Conservation (phyloP, 2,113 vertebrate genomes). For the Acinonyx jubatus region DNA sequence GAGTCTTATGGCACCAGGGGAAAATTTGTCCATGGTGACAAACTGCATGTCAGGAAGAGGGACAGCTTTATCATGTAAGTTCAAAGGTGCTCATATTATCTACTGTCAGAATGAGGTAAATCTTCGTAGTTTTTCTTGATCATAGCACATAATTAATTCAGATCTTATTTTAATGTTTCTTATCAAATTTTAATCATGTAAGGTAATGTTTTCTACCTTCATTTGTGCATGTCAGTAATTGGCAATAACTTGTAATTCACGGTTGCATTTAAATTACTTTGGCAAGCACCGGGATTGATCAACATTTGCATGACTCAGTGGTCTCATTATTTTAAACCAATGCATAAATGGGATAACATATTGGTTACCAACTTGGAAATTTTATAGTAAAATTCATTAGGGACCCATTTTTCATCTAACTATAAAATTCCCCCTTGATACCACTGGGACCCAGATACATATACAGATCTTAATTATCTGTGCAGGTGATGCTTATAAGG, state of each 20-base stretch:
- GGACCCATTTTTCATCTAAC: background rate
- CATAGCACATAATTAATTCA: background rate
- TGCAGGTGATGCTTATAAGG: background rate
- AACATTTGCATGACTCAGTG: background rate
- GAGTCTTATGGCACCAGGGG: background rate
- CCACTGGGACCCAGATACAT: background rate
- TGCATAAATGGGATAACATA: background rate
- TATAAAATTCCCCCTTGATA: background rate
- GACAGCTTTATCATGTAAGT: background rate
- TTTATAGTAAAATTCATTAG: background rate
- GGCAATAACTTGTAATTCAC: background rate
- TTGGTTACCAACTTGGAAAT: constrained; percentile 14
- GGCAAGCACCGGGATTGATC: background rate
- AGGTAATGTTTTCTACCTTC: background rate
- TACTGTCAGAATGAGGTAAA: background rate
- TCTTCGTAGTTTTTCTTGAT: background rate
- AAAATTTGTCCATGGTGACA: background rate
- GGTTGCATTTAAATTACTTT: constrained; percentile 30
- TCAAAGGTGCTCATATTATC: background rate
- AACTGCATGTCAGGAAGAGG: background rate
- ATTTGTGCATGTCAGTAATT: constrained; percentile 31
- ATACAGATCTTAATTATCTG: background rate
- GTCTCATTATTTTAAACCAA: constrained; percentile 18
- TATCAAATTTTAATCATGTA: constrained; percentile 29
- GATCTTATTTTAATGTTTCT: background rate